Base-by-base conservation (phyloP, 2,888 invertebrate genomes). In the Netelia virgata region DNA sequence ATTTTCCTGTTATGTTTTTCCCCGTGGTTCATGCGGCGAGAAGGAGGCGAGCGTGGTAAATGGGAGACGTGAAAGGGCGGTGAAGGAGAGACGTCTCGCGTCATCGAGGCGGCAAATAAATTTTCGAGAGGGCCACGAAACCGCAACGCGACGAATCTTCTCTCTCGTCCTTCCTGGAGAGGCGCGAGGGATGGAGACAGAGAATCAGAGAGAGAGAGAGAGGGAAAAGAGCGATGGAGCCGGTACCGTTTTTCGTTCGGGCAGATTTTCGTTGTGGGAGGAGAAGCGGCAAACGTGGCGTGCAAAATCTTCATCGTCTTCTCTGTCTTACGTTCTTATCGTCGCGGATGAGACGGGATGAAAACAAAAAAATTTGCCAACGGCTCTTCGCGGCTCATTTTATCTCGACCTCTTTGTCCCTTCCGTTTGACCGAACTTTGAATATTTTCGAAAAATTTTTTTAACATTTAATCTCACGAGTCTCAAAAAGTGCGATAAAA, bases 131-230 rank as follows among this genome's bases (percentile, higher is more conserved):
- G 81, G 73, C 57, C 81, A 69, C 79, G 68, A 77, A 86, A 86
- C 87, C 87, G 83, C 87, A 87, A 86, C 84, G 83, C 81, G 86
- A 86, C 85, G 86, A 87, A 86, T 86, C 82, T 86, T 43, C 14
- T 14, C 14, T 47, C 41, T 14, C 53, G 18, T 47, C 14, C 47
- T 47, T 47, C 41, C 8, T 57, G 11, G 41, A n/a, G 41, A 41
- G 66, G 68, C 61, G 18, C n/a, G 18, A 57, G 57, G n/a, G 57
- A 57, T 14, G n/a, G 1, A 57, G 57, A 55, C 8, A 55, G 20
- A 75, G 74, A 74, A 50, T 20, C 43, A 59, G 59, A 23, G 61
- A 28, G 43, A 11, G 63, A 16, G 61, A 73, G 73, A 63, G 63
- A 63, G 63, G 53, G 64, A 75, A 53, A 75, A 64, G 64, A 63